Evolutionary conservation across 1,140 invertebrate species (phyloP), one percentile per base, ranked within the genome.

Genomic region (Drosophila mauritiana): DNA sequence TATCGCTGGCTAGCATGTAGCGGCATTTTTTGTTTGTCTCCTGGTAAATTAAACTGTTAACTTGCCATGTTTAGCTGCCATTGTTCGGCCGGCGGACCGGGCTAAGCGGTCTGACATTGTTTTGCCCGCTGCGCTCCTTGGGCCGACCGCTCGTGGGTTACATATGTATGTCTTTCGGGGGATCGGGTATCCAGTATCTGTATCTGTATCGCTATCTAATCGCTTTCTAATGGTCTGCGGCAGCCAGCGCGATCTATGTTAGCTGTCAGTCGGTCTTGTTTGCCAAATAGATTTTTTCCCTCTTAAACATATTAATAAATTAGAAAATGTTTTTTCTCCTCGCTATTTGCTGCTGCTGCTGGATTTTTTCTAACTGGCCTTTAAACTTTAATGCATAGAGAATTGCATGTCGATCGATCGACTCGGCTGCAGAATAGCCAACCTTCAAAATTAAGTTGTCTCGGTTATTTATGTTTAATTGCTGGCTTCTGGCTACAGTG

Each of bases 51-150:
- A 89, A 89, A 89, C 84, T 89, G 84, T 89, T 89, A 89, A 89
- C 85, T 90, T 90, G 80, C 84, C 84, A 84, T 88, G 84, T 89
- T 90, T 84, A 89, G 85, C 80, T 89, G 84, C 84, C 85, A 89
- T 89, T 89, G 84, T 90, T 89, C 53, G 74, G 69, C 70, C 57
- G 74, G 69, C 70, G 61, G 43, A 73, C 68, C 49, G 31, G 49
- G 49, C 37, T 45, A 45, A 45, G 42, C 73, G 73, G 68, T 61
- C 79, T 73, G 83, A 88, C 83, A 88, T 88, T 88, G 79, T 84
- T 80, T 70, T 40, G 51, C 55, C 73, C 62, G 27, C 55, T 27
- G 40, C 54, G 40, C 54, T 52, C 49, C 49, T 52, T 36, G 49
- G 49, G n/a, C 22, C 27, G 52, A 39, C 27, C 58, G 74, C 81